Base-by-base conservation (phyloP, 2,113 vertebrate genomes). In the Dolichallabes microphthalmus region DNA sequence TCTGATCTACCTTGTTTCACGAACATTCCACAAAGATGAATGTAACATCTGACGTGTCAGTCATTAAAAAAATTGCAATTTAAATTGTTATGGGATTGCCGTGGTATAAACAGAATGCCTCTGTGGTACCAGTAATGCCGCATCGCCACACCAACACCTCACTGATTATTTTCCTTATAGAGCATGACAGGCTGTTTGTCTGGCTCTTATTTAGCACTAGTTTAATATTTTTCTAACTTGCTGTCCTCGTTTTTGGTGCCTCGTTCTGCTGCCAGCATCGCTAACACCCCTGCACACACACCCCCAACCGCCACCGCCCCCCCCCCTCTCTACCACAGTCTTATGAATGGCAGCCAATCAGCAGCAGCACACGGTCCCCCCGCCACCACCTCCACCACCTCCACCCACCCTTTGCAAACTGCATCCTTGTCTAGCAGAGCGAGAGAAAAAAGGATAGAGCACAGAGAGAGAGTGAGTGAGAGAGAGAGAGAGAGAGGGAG, bases 291-390 rank as follows among this genome's bases (percentile, higher is more conserved):
- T 55, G 30, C n/a, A 6, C 19, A n/a, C 35, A 11, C 64, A 7
- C 68, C 55, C 60, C 39, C 80, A 25, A 50, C 75, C 57, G 4
- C 66, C 30, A 50, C 45, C 53, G 30, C 73, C 32, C 74, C 39
- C 55, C 69, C 80, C 73, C 80, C 83, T n/a, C n/a, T n/a, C 75
- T 63, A 87, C 80, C 85, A 88, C 83, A 87, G 87, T 75, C 85
- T 87, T 86, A 88, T 89, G 83, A 89, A 89, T 88, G 89, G 89
- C 85, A 88, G 35, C 87, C 89, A 89, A 89, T 89, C 89, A 88
- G 89, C 86, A 76, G 25, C 53, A 74, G 80, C 61, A 78, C 60
- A 19, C 75, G 13, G 13, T 50, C 58, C 61, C 25, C 32, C 58
- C 35, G 1, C 75, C n/a, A 17, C 39, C 14, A 3, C 45, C 73